Percentiles rank a stretch among this genome's conserved stretches.
phyloP scores from a whole-genome alignment of 2,797 vertebrate genomes.

The Galaxias olidus region DNA sequence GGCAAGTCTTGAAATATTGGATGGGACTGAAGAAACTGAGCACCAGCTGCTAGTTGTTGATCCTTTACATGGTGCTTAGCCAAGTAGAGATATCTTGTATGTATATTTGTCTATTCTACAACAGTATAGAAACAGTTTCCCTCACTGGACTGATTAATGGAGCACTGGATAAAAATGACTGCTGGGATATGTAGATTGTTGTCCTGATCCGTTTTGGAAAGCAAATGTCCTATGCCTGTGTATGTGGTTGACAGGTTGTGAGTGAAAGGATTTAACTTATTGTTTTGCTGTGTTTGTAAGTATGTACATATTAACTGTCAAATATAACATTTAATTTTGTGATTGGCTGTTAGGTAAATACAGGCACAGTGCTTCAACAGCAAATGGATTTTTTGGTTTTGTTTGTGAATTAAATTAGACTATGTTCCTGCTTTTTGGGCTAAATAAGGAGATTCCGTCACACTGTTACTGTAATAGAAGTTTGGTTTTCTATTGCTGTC shows the following conservation, averaged over 20 bases:
- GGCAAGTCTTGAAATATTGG: constrained; percentile 22
- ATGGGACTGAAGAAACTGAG: constrained; percentile 54
- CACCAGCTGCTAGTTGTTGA: constrained; percentile 76
- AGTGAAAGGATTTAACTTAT: constrained; percentile 78
- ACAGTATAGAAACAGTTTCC: constrained; percentile 32
- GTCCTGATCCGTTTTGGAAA: constrained; percentile 46
- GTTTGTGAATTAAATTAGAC: constrained; percentile 31
- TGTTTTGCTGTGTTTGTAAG: constrained; percentile 67
- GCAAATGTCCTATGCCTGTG: constrained; percentile 43
- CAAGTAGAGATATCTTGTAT: constrained; percentile 34
- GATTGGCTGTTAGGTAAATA: constrained; percentile 41
- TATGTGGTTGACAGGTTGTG: constrained; percentile 61
- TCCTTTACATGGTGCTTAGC: constrained; percentile 56
- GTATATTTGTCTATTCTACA: constrained; percentile 24
- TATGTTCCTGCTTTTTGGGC: constrained; percentile 34
- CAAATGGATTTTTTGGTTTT: constrained; percentile 31
- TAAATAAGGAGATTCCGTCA: constrained; percentile 34
- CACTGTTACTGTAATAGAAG: constrained; percentile 39
- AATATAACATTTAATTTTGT: constrained; percentile 47
- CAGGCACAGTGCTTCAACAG: constrained; percentile 45
- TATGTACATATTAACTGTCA: constrained; percentile 69
- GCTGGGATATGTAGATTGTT: constrained; percentile 48
- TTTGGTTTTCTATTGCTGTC: constrained; percentile 43
- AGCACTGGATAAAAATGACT: constrained; percentile 56
- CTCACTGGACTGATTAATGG: constrained; percentile 35